Conservation (phyloP, 2,113 vertebrate species). For the Cromileptes altivelis region DNA sequence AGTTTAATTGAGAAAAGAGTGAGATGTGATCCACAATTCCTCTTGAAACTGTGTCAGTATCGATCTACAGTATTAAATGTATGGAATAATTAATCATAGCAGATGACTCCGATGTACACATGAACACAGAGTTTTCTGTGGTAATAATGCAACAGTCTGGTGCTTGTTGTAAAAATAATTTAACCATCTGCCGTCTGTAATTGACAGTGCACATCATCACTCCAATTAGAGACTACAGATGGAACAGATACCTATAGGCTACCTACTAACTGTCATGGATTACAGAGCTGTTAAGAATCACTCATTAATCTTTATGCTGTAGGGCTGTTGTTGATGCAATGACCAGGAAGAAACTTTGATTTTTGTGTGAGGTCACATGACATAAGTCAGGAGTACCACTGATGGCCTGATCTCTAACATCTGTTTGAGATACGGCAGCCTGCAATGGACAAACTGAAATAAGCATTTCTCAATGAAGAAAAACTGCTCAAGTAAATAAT, state of each 20-base stretch:
- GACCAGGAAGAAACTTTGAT: not conserved
- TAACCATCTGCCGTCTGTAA: not conserved
- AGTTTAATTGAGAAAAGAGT: no score
- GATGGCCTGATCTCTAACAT: not conserved
- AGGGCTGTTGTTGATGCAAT: not conserved
- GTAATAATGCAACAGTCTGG: not conserved
- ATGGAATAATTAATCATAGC: not conserved
- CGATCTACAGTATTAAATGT: not conserved
- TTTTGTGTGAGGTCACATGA: not conserved
- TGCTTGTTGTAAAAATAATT: not conserved
- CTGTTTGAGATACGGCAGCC: not conserved
- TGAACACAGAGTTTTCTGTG: not conserved
- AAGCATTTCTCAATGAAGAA: not conserved
- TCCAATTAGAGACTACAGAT: not conserved
- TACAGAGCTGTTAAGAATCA: conserved; percentile 1
- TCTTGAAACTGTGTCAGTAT: not conserved
- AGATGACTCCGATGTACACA: not conserved
- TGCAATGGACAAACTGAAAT: not conserved
- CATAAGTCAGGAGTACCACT: not conserved
- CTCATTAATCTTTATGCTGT: conserved; percentile 1
- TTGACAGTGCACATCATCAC: not conserved
- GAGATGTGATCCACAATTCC: no score
- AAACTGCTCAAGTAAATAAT: not conserved
- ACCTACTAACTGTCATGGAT: not conserved
- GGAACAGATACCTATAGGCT: conserved; percentile 5